Percentiles rank a stretch among this genome's conserved stretches.
Evolutionary conservation across 2,797 vertebrate species (phyloP).

Genomic region (Notolepis coatsorum): DNA sequence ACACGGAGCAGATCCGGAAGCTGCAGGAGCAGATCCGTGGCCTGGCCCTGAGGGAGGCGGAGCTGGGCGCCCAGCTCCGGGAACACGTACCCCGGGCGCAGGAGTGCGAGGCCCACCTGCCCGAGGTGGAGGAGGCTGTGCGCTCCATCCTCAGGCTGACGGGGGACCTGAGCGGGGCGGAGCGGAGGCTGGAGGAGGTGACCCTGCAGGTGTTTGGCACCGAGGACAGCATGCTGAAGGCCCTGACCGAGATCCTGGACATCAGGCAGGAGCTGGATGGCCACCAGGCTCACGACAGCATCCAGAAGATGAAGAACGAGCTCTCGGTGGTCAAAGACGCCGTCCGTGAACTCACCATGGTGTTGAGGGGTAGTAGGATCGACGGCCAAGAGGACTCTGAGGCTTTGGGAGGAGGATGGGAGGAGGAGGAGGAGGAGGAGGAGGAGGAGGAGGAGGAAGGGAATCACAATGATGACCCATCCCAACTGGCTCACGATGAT

Average conservation of each 20-base stretch:
- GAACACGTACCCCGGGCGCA: slow-evolving; percentile 82
- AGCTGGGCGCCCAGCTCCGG: slow-evolving; percentile 78
- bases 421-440: slow-evolving; percentile 29
- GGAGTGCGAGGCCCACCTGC: slow-evolving; percentile 86
- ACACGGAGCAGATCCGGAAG: slow-evolving; percentile 78
- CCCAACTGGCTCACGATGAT: slow-evolving; percentile 2
- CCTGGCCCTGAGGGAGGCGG: slow-evolving; percentile 72
- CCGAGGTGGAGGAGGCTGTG: slow-evolving; percentile 87
- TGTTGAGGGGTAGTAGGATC: slow-evolving; percentile 38
- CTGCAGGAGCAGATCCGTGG: slow-evolving; percentile 78
- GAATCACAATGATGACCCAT: slow-evolving; percentile 34
- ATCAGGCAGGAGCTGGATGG: slow-evolving; percentile 84
- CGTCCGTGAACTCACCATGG: slow-evolving; percentile 68
- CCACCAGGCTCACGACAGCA: slow-evolving; percentile 80
- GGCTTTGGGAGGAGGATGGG: slow-evolving; percentile 31
- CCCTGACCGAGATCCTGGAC: slow-evolving; percentile 78
- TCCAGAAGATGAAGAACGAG: slow-evolving; percentile 81
- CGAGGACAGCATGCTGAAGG: slow-evolving; percentile 89
- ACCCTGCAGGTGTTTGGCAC: slow-evolving; percentile 83
- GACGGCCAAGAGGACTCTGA: slow-evolving; percentile 17
- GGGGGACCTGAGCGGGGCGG: slow-evolving; percentile 80
- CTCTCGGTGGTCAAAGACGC: slow-evolving; percentile 76
- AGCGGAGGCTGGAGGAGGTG: slow-evolving; percentile 87
- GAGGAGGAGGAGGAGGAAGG: slow-evolving; percentile 43
- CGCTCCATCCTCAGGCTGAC: slow-evolving; percentile 87